These are phyloP conservation scores for Polyergus mexicanus DNA, from an alignment of 1,140 invertebrate species.

Conservation along the genomic window DNA sequence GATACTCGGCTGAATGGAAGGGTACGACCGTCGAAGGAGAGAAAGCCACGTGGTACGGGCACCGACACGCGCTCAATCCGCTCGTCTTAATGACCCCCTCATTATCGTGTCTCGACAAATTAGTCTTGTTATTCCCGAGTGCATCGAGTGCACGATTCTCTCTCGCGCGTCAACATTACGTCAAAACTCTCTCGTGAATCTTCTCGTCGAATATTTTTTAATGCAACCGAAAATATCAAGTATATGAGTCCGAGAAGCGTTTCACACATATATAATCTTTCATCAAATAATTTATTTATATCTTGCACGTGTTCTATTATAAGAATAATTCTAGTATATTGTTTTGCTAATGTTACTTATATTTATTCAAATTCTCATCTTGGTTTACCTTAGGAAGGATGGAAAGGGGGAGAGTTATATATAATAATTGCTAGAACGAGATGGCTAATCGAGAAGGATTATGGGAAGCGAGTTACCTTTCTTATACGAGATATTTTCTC, in stretches of 20 bases:
- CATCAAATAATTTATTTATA: background rate
- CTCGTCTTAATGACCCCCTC: slow-evolving; percentile 79
- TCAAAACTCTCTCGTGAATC: background rate
- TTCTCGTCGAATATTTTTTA: background rate
- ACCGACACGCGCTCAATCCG: slow-evolving; percentile 64
- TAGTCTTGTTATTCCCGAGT: slow-evolving; percentile 70
- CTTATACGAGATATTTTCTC: slow-evolving; percentile 59
- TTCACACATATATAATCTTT: background rate
- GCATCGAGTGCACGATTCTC: slow-evolving; percentile 7
- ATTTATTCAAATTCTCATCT: background rate
- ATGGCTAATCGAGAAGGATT: slow-evolving; percentile 20
- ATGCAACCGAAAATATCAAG: background rate
- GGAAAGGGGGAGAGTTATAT: background rate
- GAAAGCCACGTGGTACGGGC: slow-evolving; percentile 65
- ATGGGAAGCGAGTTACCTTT: slow-evolving; percentile 58
- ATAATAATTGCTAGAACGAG: background rate
- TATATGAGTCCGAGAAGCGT: background rate
- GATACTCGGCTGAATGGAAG: slow-evolving; percentile 56
- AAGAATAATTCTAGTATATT: background rate
- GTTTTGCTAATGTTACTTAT: background rate
- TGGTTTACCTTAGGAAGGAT: background rate
- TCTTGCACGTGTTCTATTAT: too few species aligned
- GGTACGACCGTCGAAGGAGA: slow-evolving; percentile 48
- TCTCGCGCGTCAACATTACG: slow-evolving; percentile 20
- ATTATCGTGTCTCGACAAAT: slow-evolving; percentile 82